These are phyloP conservation scores for Atractosteus spatula DNA, from an alignment of 2,113 vertebrate species.

Conservation along the genomic window DNA sequence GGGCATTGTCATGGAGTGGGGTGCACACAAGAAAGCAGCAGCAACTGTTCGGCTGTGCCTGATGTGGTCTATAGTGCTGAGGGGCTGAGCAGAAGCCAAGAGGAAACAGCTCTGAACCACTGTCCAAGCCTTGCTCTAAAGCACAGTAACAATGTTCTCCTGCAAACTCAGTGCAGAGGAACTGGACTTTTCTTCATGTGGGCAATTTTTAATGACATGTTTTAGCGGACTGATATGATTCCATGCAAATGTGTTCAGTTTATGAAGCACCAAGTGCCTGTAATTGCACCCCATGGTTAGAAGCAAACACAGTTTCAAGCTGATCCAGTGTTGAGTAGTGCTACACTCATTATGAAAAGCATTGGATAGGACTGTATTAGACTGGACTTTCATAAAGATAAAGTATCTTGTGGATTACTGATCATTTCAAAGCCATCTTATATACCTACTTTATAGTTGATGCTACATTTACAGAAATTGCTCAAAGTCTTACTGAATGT, in stretches of 20 bases:
- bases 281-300: constrained; percentile 24
- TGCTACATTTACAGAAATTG: too few relatives aligned
- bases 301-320: constrained; percentile 26
- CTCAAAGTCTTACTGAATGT: neutral
- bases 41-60: constrained; percentile 7
- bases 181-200: constrained; percentile 14
- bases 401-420: neutral
- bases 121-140: constrained; percentile 26
- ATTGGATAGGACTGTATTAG: neutral
- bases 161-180: constrained; percentile 15
- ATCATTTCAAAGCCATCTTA: too few relatives aligned
- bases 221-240: constrained; percentile 17
- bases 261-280: constrained; percentile 28
- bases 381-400: neutral
- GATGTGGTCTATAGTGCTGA: constrained; percentile 19
- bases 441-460: too few relatives aligned
- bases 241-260: constrained; percentile 32
- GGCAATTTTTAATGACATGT: neutral
- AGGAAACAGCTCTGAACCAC: constrained; percentile 10
- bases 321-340: constrained; percentile 1
- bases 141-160: neutral
- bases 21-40: constrained; percentile 16
- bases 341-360: constrained; percentile 6
- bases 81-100: constrained; percentile 10
- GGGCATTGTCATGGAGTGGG: constrained; percentile 19